A percentile compares a stretch with the other conserved stretches of the same genome.
Evolutionary conservation across 2,797 vertebrate genomes (phyloP).

Genomic region (Chaetophractus vellerosus): DNA sequence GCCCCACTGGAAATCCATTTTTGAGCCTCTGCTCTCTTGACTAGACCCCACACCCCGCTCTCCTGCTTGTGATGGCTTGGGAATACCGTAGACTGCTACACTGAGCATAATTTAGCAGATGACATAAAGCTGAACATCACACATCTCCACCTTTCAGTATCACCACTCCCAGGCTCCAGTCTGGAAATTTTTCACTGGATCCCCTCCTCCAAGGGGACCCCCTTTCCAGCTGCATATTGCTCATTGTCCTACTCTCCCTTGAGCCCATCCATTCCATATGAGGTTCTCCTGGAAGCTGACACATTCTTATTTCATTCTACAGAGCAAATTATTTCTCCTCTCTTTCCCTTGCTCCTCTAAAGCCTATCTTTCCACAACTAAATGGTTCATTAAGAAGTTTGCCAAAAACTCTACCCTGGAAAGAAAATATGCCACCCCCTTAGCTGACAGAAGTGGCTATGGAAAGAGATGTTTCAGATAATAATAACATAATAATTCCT

Average conservation of each 20-base stretch:
- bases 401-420: not conserved
- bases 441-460: not conserved
- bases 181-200: not conserved
- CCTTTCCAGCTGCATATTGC: too few relatives aligned
- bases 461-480: not conserved
- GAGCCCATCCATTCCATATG: not conserved
- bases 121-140: not conserved
- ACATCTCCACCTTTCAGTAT: not conserved
- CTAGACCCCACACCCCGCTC: not conserved
- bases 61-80: not conserved
- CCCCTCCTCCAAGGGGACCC: too few relatives aligned
- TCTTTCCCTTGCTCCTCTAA: not conserved
- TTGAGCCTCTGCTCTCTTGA: not conserved
- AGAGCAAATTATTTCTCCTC: not conserved
- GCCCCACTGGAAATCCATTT: not conserved
- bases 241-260: not conserved
- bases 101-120: not conserved
- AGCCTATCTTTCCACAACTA: not conserved
- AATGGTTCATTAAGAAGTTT: not conserved
- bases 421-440: not conserved
- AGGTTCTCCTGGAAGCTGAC: not conserved
- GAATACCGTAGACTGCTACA: not conserved
- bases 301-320: not conserved
- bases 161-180: too few relatives aligned
- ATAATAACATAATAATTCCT: not conserved